phyloP scores from a whole-genome alignment of 2,113 vertebrate genomes.

The Toxotes jaculatrix region DNA sequence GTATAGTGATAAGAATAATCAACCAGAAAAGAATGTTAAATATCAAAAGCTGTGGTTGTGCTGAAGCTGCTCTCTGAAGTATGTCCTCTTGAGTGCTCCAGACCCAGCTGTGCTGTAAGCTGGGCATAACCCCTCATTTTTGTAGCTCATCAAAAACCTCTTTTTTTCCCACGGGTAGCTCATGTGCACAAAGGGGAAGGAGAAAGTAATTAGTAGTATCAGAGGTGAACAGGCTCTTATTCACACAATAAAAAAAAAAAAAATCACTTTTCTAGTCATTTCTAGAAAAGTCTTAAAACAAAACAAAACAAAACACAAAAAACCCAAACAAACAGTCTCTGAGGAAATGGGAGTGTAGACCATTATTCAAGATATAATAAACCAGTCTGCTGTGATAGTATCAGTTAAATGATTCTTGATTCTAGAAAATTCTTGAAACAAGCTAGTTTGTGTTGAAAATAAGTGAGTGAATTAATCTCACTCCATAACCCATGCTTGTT shows the following conservation, averaged over 20 bases:
- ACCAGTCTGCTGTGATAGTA: neutral
- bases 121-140: neutral
- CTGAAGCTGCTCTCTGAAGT: neutral
- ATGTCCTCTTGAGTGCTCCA: neutral
- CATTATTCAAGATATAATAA: neutral
- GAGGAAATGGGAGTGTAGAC: too few relatives aligned
- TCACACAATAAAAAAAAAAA: neutral
- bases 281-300: too few relatives aligned
- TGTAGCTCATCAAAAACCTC: neutral
- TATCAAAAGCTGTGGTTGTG: neutral
- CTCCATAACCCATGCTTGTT: neutral
- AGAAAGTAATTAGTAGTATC: neutral
- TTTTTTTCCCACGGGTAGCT: neutral
- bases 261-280: too few relatives aligned
- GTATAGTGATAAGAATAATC: neutral
- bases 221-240: neutral
- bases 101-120: neutral
- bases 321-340: too few relatives aligned
- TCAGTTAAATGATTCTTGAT: neutral
- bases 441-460: too few relatives aligned
- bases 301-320: too few relatives aligned
- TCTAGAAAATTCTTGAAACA: neutral
- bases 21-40: neutral
- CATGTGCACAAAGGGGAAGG: neutral
- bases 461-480: too few relatives aligned